phyloP scores from a whole-genome alignment of 2,113 vertebrate species.

The Cephalopholis sonnerati region DNA sequence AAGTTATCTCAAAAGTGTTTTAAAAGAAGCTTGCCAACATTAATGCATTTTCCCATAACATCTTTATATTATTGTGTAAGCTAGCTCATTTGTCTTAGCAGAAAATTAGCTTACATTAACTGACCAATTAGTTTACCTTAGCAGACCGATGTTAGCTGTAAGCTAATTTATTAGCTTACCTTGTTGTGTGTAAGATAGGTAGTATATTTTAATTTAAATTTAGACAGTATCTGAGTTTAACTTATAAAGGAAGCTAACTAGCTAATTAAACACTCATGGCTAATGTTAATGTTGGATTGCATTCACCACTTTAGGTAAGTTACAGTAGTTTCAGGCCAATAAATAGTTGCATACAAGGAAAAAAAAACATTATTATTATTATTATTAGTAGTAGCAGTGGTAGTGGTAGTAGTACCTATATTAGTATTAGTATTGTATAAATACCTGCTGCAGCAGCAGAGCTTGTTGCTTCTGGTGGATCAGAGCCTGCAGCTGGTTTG shows the following conservation, averaged over 20 bases:
- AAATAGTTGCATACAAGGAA: not conserved
- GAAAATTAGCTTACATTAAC: too few species aligned
- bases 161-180: too few species aligned
- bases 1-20: too few species aligned
- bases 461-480: slow-evolving; percentile 93
- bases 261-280: not conserved
- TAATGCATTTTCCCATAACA: too few species aligned
- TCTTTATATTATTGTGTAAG: too few species aligned
- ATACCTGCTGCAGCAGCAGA: slow-evolving; percentile 95
- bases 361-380: not conserved
- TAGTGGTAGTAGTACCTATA: not conserved
- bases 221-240: not conserved
- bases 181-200: too few species aligned
- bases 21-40: too few species aligned
- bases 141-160: too few species aligned
- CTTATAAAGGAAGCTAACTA: not conserved
- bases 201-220: not conserved
- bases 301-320: not conserved
- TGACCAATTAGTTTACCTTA: too few species aligned
- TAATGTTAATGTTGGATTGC: not conserved
- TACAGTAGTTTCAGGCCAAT: not conserved
- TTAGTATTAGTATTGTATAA: slow-evolving; percentile 40
- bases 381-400: too few species aligned
- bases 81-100: too few species aligned
- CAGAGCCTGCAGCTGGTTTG: slow-evolving; percentile 93